Evolutionary conservation across 2,113 vertebrate genomes (phyloP), one percentile per base, ranked within the genome.

Genomic region (Canis aureus): DNA sequence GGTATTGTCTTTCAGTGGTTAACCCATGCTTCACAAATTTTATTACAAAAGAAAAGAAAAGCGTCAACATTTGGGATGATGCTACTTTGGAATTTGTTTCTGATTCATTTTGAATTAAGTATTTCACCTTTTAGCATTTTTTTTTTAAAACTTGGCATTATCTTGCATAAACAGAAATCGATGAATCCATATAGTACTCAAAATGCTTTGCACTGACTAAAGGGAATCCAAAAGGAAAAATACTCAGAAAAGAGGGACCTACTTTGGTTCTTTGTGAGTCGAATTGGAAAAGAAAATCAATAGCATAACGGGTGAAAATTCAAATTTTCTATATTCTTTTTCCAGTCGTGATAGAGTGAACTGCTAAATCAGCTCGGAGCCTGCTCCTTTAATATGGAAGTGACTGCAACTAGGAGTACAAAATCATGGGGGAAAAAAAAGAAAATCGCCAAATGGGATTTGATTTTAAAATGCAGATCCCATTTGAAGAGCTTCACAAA

Each of bases 391-490:
- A 90, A 86, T 16, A 1, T 80, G 71, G 73, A 88, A 96, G 35
- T 90, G 83, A 74, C 66, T 84, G 43, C 74, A 89, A 38, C 67
- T 67, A 90, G 78, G 20, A 57, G 55, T 9, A 83, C 49, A 91
- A 95, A 96, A 96, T 96, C 84, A 89, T n/a, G 35, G 22, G 10
- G 73, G 11, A 57, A 32, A 22, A 71, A 67, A 73, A 74, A n/a
- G n/a, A n/a, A 74, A 90, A 55, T 81, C 55, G 1, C 92, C 95
- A 92, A 97, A 92, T 91, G 92, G 73, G 93, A 84, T 85, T 96
- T 88, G 88, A 97, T 83, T 98, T 98, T 95, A 95, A 98, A 98
- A 98, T 97, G 94, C 96, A 97, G 97, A 97, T 97, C 95, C 97
- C 64, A 93, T 16, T 38, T 95, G 97, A 94, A 86, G 84, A 94